Evolutionary conservation across 2,888 invertebrate genomes (phyloP), one percentile per base, ranked within the genome.

Genomic region (Caradrina clavipalpis): DNA sequence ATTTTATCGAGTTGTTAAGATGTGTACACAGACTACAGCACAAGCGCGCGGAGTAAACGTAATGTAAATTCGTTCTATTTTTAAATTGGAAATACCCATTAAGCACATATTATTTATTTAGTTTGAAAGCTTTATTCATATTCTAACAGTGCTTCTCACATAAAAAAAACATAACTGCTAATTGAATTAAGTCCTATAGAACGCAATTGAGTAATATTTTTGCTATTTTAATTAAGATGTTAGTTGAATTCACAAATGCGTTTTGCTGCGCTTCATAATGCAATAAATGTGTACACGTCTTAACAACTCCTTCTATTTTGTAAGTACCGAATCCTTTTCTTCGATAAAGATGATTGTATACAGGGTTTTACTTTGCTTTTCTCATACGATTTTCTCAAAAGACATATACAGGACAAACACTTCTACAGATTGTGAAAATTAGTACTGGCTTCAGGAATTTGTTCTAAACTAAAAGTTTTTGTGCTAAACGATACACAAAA

Each of bases 381-480:
- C 92, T 92, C 92, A 91, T 91, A 91, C 87, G 83, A 79, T 76
- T n/a, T 13, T 6, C 39, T 56, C 59, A 31, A 59, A 62, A 21
- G 15, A 55, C 47, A 4, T 45, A 71, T 64, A 51, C 39, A 61
- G 55, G 62, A 80, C 64, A 17, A 21, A 39, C n/a, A 74, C 68
- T 54, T 51, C 50, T 67, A 78, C 51, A 39, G 26, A 69, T 76
- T 76, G 77, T 73, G 70, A 75, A 70, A 80, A 66, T 84, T 85
- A 85, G 84, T 86, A 90, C 89, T 92, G 90, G 91, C 91, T 92
- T 91, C 89, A 83, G 80, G 76, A 69, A 78, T 57, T 54, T 47
- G 50, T 61, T 26, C 11, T 1, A 13, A n/a, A n/a, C n/a, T n/a
- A 1, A 5, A 45, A 35, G 5, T 39, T n/a, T 15, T 21, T 58